Percentiles rank a stretch among this genome's conserved stretches.
Conservation (phyloP, 2,797 vertebrate genomes). For the Alcedo quadribrachys region DNA sequence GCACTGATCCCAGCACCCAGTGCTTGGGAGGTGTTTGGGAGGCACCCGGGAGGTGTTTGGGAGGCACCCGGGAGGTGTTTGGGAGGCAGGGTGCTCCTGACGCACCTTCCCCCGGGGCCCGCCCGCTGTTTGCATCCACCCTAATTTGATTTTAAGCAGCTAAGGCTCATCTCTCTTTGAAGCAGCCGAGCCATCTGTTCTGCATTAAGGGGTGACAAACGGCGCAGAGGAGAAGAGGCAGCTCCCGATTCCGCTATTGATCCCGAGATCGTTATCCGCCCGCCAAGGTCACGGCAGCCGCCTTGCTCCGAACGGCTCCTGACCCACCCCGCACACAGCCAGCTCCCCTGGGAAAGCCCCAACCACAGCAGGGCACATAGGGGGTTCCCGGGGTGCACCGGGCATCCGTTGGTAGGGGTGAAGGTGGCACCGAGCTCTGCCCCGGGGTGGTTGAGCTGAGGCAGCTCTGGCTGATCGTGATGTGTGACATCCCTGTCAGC, state of each 20-base stretch:
- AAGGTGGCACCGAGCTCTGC: neutral
- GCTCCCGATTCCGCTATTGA: neutral
- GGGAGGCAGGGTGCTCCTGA: neutral
- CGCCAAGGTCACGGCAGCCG: neutral
- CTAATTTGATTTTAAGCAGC: conserved; percentile 69
- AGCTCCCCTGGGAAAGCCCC: neutral
- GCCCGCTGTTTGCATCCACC: neutral
- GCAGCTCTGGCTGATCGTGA: neutral
- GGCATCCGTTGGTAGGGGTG: fast-evolving
- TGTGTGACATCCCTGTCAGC: fast-evolving
- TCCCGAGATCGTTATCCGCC: neutral
- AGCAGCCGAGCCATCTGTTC: conserved; percentile 49
- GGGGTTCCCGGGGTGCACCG: fast-evolving
- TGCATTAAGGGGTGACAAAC: conserved; percentile 41
- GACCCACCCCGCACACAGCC: fast-evolving
- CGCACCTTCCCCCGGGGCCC: neutral
- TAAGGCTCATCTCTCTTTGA: conserved; percentile 56
- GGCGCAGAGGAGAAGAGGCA: neutral
- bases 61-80: fast-evolving
- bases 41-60: no score
- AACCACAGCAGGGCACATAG: fast-evolving
- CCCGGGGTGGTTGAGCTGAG: neutral
- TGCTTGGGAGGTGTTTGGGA: neutral
- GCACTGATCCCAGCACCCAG: neutral
- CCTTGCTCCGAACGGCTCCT: neutral